Conservation (phyloP, 2,888 invertebrate species). For the Digitonthophagus gazella region DNA sequence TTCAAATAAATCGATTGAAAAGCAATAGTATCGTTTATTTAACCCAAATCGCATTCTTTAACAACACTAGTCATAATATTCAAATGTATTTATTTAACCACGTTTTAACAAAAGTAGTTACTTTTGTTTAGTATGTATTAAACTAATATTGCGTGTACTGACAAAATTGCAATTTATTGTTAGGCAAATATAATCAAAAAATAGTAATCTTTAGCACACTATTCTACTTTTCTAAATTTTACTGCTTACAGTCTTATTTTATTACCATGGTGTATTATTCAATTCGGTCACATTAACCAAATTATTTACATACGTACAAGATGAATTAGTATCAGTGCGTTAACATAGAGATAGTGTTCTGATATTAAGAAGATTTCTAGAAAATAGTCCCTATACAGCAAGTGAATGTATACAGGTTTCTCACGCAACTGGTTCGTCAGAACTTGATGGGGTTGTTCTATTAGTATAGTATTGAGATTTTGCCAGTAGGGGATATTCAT, state of each 20-base stretch:
- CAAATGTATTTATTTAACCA: background rate
- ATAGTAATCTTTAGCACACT: background rate
- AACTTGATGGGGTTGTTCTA: no score
- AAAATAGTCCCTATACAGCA: background rate
- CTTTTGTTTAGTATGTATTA: background rate
- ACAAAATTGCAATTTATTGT: background rate
- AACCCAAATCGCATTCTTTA: background rate
- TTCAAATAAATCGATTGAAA: background rate
- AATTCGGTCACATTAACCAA: background rate
- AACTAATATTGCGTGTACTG: background rate
- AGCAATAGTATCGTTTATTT: background rate
- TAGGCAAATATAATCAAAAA: background rate
- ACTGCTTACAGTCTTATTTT: background rate
- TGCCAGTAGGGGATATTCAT: no score
- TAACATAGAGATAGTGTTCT: background rate
- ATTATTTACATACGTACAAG: background rate
- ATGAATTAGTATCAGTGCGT: background rate
- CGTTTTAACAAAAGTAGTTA: background rate
- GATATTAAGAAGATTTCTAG: background rate
- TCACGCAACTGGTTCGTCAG: no score
- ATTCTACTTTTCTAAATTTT: background rate
- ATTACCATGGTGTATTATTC: background rate
- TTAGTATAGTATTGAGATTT: no score
- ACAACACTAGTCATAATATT: background rate
- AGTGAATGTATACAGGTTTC: background rate